phyloP scores from a whole-genome alignment of 2,797 vertebrate genomes.

The Alosa sapidissima region DNA sequence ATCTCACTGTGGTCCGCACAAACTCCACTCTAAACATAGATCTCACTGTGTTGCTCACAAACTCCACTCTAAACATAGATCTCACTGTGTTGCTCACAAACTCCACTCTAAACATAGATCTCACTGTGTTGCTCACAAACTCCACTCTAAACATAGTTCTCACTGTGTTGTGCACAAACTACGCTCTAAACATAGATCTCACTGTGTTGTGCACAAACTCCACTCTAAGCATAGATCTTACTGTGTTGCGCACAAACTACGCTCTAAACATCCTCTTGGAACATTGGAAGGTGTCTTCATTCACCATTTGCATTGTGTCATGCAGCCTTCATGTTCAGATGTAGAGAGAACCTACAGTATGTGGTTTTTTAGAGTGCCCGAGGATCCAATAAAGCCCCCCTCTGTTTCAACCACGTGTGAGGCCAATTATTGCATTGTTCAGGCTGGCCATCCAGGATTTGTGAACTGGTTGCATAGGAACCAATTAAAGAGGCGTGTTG shows the following conservation, averaged over 20 bases:
- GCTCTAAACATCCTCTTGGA: not conserved
- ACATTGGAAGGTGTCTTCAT: not conserved
- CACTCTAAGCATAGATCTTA: not conserved
- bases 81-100: not conserved
- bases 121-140: too few relatives aligned
- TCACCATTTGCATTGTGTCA: not conserved
- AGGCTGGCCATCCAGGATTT: slow-evolving; percentile 54
- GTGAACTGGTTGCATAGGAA: slow-evolving; percentile 63
- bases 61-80: too few relatives aligned
- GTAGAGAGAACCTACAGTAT: not conserved
- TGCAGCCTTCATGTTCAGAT: not conserved
- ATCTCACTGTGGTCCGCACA: not conserved
- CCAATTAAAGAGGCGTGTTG: slow-evolving; percentile 67
- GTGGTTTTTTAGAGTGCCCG: not conserved
- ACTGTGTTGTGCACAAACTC: too few relatives aligned
- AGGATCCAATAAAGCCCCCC: not conserved
- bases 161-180: not conserved
- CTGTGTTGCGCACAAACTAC: too few relatives aligned
- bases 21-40: not conserved
- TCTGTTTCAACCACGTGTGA: slow-evolving; percentile 30
- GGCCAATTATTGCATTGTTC: slow-evolving; percentile 56
- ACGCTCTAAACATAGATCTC: too few relatives aligned
- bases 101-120: not conserved
- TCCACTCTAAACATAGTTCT: not conserved
- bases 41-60: too few relatives aligned